Evolutionary conservation across 2,888 invertebrate genomes (phyloP).

Genomic region (Zelleria hepariella): DNA sequence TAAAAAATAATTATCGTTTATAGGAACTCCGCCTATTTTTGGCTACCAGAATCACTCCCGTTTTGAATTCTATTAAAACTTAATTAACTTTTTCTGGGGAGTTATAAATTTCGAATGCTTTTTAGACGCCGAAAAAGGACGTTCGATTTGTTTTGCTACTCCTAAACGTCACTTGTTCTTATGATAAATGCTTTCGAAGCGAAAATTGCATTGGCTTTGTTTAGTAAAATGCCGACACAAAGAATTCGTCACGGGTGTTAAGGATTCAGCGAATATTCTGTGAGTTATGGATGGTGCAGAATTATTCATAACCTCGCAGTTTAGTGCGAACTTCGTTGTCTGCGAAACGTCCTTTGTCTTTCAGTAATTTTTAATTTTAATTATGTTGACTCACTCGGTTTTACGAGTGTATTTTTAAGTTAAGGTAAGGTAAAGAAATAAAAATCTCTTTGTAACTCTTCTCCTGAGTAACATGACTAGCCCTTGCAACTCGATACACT

Average conservation of each 20-base stretch:
- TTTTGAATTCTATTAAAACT: constrained; percentile 70
- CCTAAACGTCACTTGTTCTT: constrained; percentile 63
- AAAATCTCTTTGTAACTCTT: background rate
- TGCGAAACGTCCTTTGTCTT: background rate
- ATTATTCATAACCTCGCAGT: constrained; percentile 6
- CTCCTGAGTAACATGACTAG: no score
- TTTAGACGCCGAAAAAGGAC: constrained; percentile 47
- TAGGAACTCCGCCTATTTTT: constrained; percentile 71
- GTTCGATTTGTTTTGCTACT: constrained; percentile 69
- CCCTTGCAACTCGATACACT: no score
- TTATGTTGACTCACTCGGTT: background rate
- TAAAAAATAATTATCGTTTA: constrained; percentile 68
- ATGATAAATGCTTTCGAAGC: constrained; percentile 66
- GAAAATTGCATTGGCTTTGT: constrained; percentile 45
- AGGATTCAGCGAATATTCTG: background rate
- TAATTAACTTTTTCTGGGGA: constrained; percentile 66
- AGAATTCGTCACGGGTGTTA: constrained; percentile 17
- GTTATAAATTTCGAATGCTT: constrained; percentile 61
- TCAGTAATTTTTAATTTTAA: background rate
- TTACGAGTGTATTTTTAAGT: background rate
- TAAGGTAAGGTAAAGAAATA: background rate
- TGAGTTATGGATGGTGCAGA: background rate
- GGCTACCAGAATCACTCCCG: constrained; percentile 69
- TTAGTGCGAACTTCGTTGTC: background rate
- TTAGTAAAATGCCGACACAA: constrained; percentile 44